Base-by-base conservation (phyloP, 2,888 invertebrate species). In the Eupsilia transversa region DNA sequence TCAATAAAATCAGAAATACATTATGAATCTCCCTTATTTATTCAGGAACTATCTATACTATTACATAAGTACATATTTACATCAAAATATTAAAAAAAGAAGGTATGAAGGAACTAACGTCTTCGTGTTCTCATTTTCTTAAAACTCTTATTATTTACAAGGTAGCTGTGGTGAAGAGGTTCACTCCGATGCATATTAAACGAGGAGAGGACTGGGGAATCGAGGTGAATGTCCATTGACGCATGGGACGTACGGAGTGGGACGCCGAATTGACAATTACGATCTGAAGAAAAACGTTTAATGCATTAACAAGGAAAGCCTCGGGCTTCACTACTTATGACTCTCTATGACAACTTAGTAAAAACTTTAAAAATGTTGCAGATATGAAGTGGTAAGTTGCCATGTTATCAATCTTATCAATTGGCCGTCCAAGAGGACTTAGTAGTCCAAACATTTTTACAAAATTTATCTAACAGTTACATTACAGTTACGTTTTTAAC, bases 171-270 rank as follows among this genome's bases (percentile, higher is more conserved):
- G 56, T 88, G 82, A 75, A 85, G 84, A 60, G 83, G 81, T 54
- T 87, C 80, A 56, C 80, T 77, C 83, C 70, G 69, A 52, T 74
- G 75, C 43, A 77, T 71, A 69, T 77, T 82, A 77, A 66, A 43
- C 61, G 72, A 27, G 68, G 66, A 76, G 30, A 68, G 83, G 87
- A 74, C 79, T 46, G 91, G 89, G 75, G 86, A 67, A 61, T 87
- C 86, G 78, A 92, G 82, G 79, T 92, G 93, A 84, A 96, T 94
- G 82, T 95, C 92, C 89, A 94, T 91, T 52, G 93, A 91, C 46
- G 95, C 96, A 77, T 91, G 91, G 85, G 95, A 94, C 61, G 89
- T 89, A 83, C 88, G 96, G 82, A 96, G 94, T 49, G 94, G 94
- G 33, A 94, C 91, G 67, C 86, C 91, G 74, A 78, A 72, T 69